These are phyloP conservation scores for Hydrolagus colliei DNA, from an alignment of 2,797 vertebrate genomes.

Conservation along the genomic window DNA sequence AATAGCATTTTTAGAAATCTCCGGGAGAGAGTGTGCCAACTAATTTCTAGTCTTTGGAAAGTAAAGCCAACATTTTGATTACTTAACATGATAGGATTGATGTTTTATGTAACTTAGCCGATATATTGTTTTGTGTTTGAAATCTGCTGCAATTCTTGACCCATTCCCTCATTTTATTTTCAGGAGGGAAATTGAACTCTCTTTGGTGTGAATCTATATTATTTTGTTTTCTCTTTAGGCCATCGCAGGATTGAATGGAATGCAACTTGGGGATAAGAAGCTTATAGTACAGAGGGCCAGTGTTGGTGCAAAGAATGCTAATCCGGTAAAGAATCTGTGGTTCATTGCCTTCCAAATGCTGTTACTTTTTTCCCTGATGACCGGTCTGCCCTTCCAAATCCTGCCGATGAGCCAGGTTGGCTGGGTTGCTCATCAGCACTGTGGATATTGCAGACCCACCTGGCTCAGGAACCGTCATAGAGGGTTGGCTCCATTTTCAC, in stretches of 20 bases:
- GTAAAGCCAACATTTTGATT: too few relatives aligned
- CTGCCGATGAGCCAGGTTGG: too few relatives aligned
- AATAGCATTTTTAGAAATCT: neutral
- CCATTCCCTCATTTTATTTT: neutral
- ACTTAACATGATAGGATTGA: too few relatives aligned
- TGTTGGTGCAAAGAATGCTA: constrained; percentile 63
- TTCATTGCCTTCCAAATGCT: neutral
- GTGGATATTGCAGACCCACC: too few relatives aligned
- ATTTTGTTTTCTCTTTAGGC: constrained; percentile 45
- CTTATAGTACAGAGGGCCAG: constrained; percentile 66
- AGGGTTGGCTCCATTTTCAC: too few relatives aligned
- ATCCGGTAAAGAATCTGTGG: constrained; percentile 45
- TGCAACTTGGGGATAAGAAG: constrained; percentile 69
- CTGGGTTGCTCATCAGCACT: too few relatives aligned
- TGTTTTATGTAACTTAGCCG: neutral
- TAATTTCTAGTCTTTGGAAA: neutral
- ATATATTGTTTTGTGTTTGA: neutral
- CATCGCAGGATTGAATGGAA: constrained; percentile 63
- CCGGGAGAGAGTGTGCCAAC: neutral
- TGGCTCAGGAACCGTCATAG: too few relatives aligned
- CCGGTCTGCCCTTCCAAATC: too few relatives aligned
- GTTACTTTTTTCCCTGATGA: neutral
- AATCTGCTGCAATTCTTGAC: constrained; percentile 9
- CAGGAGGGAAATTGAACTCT: neutral
- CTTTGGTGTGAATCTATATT: neutral